Percentiles rank a stretch among this genome's conserved stretches.
Conservation (phyloP, 2,113 vertebrate genomes). For the Dipodomys spectabilis region DNA sequence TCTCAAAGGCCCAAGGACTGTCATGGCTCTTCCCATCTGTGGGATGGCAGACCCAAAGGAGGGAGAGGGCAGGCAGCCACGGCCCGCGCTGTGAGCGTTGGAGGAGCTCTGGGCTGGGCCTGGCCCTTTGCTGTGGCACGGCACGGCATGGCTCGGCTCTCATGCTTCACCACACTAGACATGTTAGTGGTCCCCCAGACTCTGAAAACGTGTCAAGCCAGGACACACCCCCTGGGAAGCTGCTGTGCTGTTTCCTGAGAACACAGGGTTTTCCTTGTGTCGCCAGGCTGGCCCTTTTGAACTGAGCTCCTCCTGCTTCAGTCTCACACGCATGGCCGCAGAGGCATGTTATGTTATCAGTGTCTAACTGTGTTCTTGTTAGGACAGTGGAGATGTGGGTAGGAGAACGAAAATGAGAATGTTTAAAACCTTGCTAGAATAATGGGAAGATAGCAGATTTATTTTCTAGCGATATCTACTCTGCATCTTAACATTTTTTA, state of each 20-base stretch:
- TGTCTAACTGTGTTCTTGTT: too few species aligned
- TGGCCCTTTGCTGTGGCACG: fast-evolving
- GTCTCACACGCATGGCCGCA: too few species aligned
- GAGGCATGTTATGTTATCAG: neutral
- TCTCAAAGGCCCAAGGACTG: neutral
- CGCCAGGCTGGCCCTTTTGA: too few species aligned
- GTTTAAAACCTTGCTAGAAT: neutral
- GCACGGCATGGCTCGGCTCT: neutral
- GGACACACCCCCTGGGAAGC: neutral
- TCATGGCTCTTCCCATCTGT: neutral
- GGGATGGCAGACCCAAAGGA: neutral
- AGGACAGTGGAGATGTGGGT: neutral
- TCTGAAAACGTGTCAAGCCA: neutral
- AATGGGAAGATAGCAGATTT: neutral
- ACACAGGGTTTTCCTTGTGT: too few species aligned
- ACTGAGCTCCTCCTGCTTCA: too few species aligned
- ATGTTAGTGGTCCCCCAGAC: neutral
- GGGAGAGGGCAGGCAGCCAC: neutral
- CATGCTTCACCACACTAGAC: neutral
- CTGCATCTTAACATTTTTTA: neutral
- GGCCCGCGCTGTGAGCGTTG: neutral
- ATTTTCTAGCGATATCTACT: neutral
- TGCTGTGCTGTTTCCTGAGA: too few species aligned
- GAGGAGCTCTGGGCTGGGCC: neutral
- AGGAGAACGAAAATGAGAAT: neutral